Percentiles rank a stretch among this genome's conserved stretches.
These are phyloP conservation scores for Spea multiplicata DNA, from an alignment of 2,113 vertebrate genomes.

Conservation along the genomic window DNA sequence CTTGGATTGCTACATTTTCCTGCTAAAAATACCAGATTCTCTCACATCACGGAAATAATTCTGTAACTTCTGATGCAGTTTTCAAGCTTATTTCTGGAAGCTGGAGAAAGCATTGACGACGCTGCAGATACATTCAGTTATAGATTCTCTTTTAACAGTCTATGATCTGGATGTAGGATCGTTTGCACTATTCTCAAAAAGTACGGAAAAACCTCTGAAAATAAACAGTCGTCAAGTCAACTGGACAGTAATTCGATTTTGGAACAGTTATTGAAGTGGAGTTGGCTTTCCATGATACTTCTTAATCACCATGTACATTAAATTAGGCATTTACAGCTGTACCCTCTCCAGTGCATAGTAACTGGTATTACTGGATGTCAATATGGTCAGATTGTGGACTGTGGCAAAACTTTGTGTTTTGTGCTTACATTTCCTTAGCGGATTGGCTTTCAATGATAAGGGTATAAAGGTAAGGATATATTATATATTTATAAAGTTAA, in stretches of 20 bases:
- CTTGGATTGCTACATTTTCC: slow-evolving; percentile 62
- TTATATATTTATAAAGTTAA: no score
- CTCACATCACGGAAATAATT: slow-evolving; percentile 55
- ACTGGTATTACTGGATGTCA: slow-evolving; percentile 60
- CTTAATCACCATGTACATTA: slow-evolving; percentile 66
- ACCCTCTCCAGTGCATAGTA: slow-evolving; percentile 56
- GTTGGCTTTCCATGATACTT: neutral
- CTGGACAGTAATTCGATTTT: slow-evolving; percentile 8
- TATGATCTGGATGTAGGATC: neutral
- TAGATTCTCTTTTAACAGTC: neutral
- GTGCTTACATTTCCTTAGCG: slow-evolving; percentile 68
- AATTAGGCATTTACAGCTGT: slow-evolving; percentile 56
- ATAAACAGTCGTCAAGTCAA: neutral
- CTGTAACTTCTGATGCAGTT: slow-evolving; percentile 44
- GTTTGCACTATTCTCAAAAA: neutral
- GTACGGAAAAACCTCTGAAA: slow-evolving; percentile 1
- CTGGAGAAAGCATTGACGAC: neutral
- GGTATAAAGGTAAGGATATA: slow-evolving; percentile 64
- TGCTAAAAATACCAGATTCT: slow-evolving; percentile 57
- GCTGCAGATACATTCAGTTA: neutral
- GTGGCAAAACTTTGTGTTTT: slow-evolving; percentile 69
- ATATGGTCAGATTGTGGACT: slow-evolving; percentile 72
- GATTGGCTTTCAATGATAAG: slow-evolving; percentile 63
- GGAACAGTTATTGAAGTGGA: neutral
- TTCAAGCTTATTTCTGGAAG: neutral